These are phyloP conservation scores for Mya arenaria DNA, from an alignment of 1,140 invertebrate genomes.

Conservation along the genomic window DNA sequence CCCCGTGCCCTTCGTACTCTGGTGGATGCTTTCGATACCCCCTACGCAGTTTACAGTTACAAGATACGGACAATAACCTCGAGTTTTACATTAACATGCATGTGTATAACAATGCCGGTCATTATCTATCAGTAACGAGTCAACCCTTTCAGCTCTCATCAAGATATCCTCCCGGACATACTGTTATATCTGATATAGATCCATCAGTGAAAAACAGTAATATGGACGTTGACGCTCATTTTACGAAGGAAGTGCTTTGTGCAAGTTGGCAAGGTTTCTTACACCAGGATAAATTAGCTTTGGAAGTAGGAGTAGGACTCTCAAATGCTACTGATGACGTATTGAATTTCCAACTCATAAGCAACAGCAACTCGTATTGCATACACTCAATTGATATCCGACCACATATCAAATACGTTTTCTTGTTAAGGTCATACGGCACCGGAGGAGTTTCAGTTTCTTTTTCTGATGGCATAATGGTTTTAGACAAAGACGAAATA, in stretches of 20 bases:
- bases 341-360: no score
- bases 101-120: slow-evolving; percentile 60
- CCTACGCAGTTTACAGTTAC: slow-evolving; percentile 14
- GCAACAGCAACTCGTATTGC: neutral
- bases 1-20: neutral
- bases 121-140: slow-evolving; percentile 36
- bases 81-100: slow-evolving; percentile 48
- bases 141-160: slow-evolving; percentile 51
- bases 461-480: no score
- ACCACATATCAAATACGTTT: no score
- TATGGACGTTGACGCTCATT: slow-evolving; percentile 53
- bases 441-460: no score
- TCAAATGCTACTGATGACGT: slow-evolving; percentile 31
- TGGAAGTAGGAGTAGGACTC: slow-evolving; percentile 58
- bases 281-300: slow-evolving; percentile 50
- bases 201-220: neutral
- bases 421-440: no score
- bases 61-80: slow-evolving; percentile 14
- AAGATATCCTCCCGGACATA: slow-evolving; percentile 49
- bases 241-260: slow-evolving; percentile 46
- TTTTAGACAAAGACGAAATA: neutral
- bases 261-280: slow-evolving; percentile 58
- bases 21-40: slow-evolving; percentile 51
- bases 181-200: slow-evolving; percentile 48
- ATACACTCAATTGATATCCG: no score